Conservation (phyloP, 2,113 vertebrate genomes). For the Holacanthus passer region DNA sequence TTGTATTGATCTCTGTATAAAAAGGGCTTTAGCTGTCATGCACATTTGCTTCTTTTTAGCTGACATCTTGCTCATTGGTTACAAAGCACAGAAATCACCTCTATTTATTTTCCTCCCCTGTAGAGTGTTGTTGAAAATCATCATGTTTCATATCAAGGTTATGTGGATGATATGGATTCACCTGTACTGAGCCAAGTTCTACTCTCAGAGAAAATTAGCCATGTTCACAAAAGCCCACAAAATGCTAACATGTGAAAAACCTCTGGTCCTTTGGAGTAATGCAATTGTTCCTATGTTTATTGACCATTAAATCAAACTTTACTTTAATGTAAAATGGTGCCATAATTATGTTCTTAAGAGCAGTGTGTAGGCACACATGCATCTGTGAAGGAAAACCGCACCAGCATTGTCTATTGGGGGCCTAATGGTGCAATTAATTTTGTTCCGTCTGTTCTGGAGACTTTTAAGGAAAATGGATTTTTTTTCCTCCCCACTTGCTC, state of each 20-base stretch:
- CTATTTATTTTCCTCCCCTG: conserved; percentile 1
- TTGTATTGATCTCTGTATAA: no score
- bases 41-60: conserved; percentile 33
- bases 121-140: background rate
- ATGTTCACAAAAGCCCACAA: conserved; percentile 76
- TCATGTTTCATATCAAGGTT: conserved; percentile 6
- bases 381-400: conserved; percentile 94
- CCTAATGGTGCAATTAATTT: conserved; percentile 99
- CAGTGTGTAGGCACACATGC: conserved; percentile 92
- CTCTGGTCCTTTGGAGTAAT: conserved; percentile 89
- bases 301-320: conserved; percentile 96
- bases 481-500: conserved; percentile 79
- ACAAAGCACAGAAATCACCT: background rate
- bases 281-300: conserved; percentile 94
- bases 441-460: conserved; percentile 97
- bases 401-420: conserved; percentile 92
- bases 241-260: conserved; percentile 88
- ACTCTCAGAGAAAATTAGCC: conserved; percentile 69
- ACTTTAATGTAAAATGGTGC: conserved; percentile 94
- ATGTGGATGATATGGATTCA: background rate
- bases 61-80: background rate
- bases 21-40: no score
- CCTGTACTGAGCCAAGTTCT: conserved; percentile 16
- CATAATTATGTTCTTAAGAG: conserved; percentile 95
- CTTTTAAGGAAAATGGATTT: conserved; percentile 97